Evolutionary conservation across 2,888 invertebrate species (phyloP), one percentile per base, ranked within the genome.

Genomic region (Heteropelma amictum): DNA sequence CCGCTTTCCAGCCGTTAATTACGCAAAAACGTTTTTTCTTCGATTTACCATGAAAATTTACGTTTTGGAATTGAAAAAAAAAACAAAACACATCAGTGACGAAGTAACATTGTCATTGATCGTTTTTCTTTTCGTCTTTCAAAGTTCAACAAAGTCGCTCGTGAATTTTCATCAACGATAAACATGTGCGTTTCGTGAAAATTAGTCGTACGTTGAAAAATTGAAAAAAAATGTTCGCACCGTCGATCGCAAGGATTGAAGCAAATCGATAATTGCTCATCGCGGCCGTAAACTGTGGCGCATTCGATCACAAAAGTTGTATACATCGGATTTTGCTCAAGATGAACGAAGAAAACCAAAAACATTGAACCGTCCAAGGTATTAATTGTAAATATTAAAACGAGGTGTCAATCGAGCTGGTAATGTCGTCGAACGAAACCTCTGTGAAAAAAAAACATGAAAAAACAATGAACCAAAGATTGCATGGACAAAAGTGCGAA

Each of bases 361-460:
- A 10, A 6, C 49, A 58, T 64, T 69, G 26, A 30, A 74, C 35
- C 60, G 69, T 64, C 30, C 60, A 33, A 49, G 30, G 17, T 40
- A 49, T 56, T 56, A 65, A 70, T 70, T 74, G 74, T 70, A 74
- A 70, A 74, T 74, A 74, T 54, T 60, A 40, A 56, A 19, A 1
- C 45, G 47, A 19, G 35, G 30, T 12, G 28, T 17, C 17, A 19
- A 10, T 26, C 26, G 21, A 17, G 2, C 2, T 21, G 2, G 26
- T 12, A 8, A n/a, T 19, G 33, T 53, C 6, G 21, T 45, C 4
- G 33, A n/a, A n/a, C 19, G n/a, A 21, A 26, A 7, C 26, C 21
- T 4, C 63, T n/a, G 26, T 47, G 8, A 12, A n/a, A 14, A 30
- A 51, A 3, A 8, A 40, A 40, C 6, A 26, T 38, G 21, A 42